phyloP scores from a whole-genome alignment of 2,113 vertebrate genomes.

The Channa maculata region DNA sequence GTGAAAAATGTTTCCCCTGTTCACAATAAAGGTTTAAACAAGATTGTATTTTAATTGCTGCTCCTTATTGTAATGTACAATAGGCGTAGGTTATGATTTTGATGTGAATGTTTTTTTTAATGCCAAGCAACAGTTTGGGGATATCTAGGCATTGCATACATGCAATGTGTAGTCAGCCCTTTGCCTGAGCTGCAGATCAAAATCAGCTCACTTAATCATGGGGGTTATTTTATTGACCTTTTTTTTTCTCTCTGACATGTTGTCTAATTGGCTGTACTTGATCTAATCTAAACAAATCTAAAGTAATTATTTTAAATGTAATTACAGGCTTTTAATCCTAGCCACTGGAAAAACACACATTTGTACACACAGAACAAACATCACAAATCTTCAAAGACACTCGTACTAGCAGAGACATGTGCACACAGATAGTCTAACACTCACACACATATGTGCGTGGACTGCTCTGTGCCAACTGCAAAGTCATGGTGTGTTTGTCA shows the following conservation, averaged over 20 bases:
- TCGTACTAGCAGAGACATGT: neutral
- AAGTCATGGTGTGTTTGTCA: constrained; percentile 75
- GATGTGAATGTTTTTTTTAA: no score
- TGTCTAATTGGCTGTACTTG: constrained; percentile 51
- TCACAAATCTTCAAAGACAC: neutral
- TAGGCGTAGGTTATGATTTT: neutral
- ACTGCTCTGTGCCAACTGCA: constrained; percentile 49
- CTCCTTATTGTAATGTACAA: no score
- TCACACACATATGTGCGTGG: constrained; percentile 10
- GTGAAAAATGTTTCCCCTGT: no score
- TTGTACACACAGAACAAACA: constrained; percentile 3
- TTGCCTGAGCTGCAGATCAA: neutral
- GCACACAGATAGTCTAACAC: constrained; percentile 1
- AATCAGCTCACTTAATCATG: constrained; percentile 6
- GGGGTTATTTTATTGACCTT: constrained; percentile 2
- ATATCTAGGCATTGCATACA: no score
- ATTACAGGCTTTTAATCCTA: constrained; percentile 57
- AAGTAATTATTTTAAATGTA: constrained; percentile 57
- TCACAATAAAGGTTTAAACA: no score
- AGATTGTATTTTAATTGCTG: no score
- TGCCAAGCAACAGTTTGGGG: no score
- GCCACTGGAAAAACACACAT: constrained; percentile 15
- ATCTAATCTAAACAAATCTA: constrained; percentile 53
- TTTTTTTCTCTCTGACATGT: constrained; percentile 6
- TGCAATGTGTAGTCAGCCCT: neutral